A percentile compares a stretch with the other conserved stretches of the same genome.
phyloP scores from a whole-genome alignment of 2,888 invertebrate genomes.

The Platerodrilus igneus region DNA sequence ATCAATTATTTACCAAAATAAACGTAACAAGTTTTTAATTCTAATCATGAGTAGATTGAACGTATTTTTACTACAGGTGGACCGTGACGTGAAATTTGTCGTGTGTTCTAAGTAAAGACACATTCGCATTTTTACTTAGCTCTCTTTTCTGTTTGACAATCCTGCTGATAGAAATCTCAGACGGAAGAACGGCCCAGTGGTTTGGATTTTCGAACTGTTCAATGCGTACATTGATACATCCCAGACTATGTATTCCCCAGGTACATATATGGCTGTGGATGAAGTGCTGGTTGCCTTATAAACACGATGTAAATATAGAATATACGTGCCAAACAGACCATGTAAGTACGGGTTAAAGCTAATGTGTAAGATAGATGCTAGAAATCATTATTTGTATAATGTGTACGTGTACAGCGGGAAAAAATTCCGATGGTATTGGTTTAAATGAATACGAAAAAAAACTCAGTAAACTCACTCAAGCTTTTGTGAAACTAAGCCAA shows the following conservation, averaged over 20 bases:
- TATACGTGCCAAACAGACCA: slow-evolving; percentile 24
- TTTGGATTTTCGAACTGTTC: slow-evolving; percentile 18
- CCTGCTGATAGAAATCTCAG: slow-evolving; percentile 17
- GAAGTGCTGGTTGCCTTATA: slow-evolving; percentile 10
- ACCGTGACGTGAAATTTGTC: slow-evolving; percentile 27
- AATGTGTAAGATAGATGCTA: neutral
- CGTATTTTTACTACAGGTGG: slow-evolving; percentile 29
- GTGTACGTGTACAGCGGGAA: neutral
- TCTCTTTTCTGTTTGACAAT: slow-evolving; percentile 29
- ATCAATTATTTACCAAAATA: too few relatives aligned
- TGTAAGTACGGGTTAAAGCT: slow-evolving; percentile 15
- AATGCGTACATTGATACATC: slow-evolving; percentile 15
- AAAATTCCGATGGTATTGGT: slow-evolving; percentile 18
- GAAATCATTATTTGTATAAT: slow-evolving; percentile 1
- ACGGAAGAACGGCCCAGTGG: slow-evolving; percentile 18
- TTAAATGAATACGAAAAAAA: slow-evolving; percentile 1
- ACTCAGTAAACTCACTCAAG: neutral
- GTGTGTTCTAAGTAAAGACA: slow-evolving; percentile 25
- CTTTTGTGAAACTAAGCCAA: neutral
- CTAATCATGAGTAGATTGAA: slow-evolving; percentile 26
- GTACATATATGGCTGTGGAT: slow-evolving; percentile 14
- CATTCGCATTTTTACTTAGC: slow-evolving; percentile 23
- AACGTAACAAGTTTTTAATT: slow-evolving; percentile 28
- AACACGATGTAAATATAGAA: neutral
- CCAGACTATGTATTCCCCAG: slow-evolving; percentile 10